Evolutionary conservation across 2,888 invertebrate genomes (phyloP).

Genomic region (Drosophila bunnanda): DNA sequence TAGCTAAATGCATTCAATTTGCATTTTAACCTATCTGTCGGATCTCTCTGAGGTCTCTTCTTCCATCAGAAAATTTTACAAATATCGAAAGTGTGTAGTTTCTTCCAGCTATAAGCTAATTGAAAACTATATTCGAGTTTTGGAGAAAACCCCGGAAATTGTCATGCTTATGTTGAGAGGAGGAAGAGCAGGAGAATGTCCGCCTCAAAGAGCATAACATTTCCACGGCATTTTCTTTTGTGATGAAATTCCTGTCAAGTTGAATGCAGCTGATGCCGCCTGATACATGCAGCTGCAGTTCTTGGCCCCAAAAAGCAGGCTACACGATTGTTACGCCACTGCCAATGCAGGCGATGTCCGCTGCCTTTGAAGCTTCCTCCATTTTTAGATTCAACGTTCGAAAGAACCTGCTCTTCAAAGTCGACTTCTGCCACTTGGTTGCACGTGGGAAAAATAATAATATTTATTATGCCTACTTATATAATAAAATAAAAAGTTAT

Average conservation of each 20-base stretch:
- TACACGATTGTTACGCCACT: slow-evolving; percentile 35
- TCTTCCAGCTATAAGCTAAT: slow-evolving; percentile 12
- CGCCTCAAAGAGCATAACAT: slow-evolving; percentile 2
- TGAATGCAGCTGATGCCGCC: slow-evolving; percentile 17
- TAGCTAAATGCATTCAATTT: slow-evolving; percentile 44
- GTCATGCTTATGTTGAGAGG: slow-evolving; percentile 9
- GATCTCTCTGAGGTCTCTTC: slow-evolving; percentile 13
- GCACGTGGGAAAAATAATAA: background rate
- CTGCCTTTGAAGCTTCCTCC: slow-evolving; percentile 24
- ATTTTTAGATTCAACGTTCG: slow-evolving; percentile 5
- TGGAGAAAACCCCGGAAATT: slow-evolving; percentile 9
- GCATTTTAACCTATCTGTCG: slow-evolving; percentile 27
- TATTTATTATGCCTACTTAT: background rate
- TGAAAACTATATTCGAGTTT: slow-evolving; percentile 28
- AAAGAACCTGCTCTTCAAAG: slow-evolving; percentile 10
- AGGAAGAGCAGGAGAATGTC: slow-evolving; percentile 1
- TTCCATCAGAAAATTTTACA: slow-evolving; percentile 46
- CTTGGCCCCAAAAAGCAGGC: slow-evolving; percentile 11
- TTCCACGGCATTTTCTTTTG: slow-evolving; percentile 8
- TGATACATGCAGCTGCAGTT: slow-evolving; percentile 28
- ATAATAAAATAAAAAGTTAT: background rate
- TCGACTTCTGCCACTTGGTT: slow-evolving; percentile 38
- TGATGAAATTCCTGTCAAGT: slow-evolving; percentile 15
- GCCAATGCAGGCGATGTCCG: slow-evolving; percentile 41
- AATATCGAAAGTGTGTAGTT: slow-evolving; percentile 10